A percentile compares a stretch with the other conserved stretches of the same genome.
phyloP scores from a whole-genome alignment of 2,797 vertebrate genomes.

The Hyperoplus lanceolatus region DNA sequence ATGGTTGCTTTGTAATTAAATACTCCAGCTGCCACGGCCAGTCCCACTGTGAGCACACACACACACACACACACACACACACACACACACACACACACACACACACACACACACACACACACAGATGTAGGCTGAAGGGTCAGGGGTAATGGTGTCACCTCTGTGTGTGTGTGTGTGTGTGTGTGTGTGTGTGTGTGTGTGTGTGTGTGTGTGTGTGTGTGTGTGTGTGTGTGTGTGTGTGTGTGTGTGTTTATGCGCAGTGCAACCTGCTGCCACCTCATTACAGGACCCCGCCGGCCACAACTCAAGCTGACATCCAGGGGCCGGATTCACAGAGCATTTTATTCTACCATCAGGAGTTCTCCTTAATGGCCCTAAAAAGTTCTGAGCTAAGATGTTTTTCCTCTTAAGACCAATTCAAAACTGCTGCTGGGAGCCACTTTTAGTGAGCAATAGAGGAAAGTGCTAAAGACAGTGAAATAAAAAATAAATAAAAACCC shows the following conservation, averaged over 20 bases:
- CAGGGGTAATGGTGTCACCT: conserved; percentile 71
- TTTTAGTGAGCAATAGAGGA: conserved; percentile 27
- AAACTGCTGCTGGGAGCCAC: conserved; percentile 42
- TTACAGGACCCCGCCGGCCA: conserved; percentile 70
- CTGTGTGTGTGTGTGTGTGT: conserved; percentile 46
- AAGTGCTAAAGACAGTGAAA: conserved; percentile 22
- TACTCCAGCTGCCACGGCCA: conserved; percentile 18
- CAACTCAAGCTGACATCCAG: conserved; percentile 77
- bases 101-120: not conserved
- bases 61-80: conserved; percentile 21
- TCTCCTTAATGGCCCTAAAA: conserved; percentile 61
- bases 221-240: conserved; percentile 53
- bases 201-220: conserved; percentile 66
- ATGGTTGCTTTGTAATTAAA: conserved; percentile 59
- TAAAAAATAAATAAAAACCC: conserved; percentile 10
- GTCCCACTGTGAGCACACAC: conserved; percentile 20
- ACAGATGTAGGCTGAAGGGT: conserved; percentile 58
- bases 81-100: conserved; percentile 28
- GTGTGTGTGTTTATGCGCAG: conserved; percentile 60
- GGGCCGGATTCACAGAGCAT: conserved; percentile 50
- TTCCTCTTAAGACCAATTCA: conserved; percentile 29
- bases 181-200: conserved; percentile 70
- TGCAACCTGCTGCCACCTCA: conserved; percentile 80
- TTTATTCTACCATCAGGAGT: conserved; percentile 65
- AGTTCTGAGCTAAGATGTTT: conserved; percentile 56